Base-by-base conservation (phyloP, 2,797 vertebrate genomes). In the Jordanella pulchra region DNA sequence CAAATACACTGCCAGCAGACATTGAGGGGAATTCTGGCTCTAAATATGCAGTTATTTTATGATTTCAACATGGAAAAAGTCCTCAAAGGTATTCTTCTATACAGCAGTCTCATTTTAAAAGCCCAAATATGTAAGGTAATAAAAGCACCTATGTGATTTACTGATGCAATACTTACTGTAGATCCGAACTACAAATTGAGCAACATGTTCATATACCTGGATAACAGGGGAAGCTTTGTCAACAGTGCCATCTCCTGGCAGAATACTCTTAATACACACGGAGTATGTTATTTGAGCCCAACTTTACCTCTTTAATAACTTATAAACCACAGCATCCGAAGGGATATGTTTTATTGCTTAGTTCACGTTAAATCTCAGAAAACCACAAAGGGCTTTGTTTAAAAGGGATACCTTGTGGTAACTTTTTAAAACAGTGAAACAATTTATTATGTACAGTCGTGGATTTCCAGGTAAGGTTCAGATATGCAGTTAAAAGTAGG, bases 231-330 rank as follows among this genome's bases (percentile, higher is more conserved):
- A 35, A 25, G 0, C 12, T 30, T 7, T 69, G 63, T 76, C 75
- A 88, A 79, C 72, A 84, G 73, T 65, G 83, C 79, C 85, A 78
- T 82, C 89, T 84, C 65, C 61, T 91, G 89, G 69, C 6, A 1
- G 14, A 44, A 13, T 3, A 3, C 0, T 50, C 2, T 27, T 23
- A 85, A 67, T 80, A 63, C 86, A 76, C 23, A 27, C 4, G n/a
- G 21, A 67, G 35, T 5, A 35, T 28, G 10, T 18, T 10, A 51
- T 4, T 1, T 30, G 18, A 27, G 2, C 11, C 7, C 14, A 35
- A 7, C 4, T 51, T 63, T 53, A 2, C 12, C n/a, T 28, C 12
- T 56, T 23, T 23, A 45, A 4, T n/a, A 21, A 11, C 28, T n/a
- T 21, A 65, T 11, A 1, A 32, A 50, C 18, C 3, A 51, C 17